phyloP scores from a whole-genome alignment of 2,113 vertebrate species.

The Grammomys dolichurus region DNA sequence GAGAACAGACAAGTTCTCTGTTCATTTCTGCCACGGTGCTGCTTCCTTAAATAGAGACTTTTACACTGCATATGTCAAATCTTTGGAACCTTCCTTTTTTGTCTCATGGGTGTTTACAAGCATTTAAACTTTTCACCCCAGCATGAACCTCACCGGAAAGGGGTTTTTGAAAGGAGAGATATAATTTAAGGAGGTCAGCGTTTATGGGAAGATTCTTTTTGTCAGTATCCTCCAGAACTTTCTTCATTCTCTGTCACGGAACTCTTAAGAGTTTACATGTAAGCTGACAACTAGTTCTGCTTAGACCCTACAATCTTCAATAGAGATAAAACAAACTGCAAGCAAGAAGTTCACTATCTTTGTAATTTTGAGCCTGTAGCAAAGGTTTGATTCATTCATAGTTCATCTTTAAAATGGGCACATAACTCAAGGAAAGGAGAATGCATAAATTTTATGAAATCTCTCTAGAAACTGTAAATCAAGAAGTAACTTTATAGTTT shows the following conservation, averaged over 20 bases:
- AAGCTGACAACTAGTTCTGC: not conserved
- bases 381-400: not conserved
- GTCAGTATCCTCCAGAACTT: not conserved
- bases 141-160: not conserved
- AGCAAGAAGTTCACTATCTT: not conserved
- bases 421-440: not conserved
- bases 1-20: constrained; percentile 15
- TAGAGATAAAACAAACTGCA: not conserved
- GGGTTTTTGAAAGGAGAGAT: not conserved
- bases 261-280: not conserved
- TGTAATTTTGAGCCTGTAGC: not conserved
- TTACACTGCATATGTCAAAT: constrained; percentile 51
- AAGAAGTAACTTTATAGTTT: not conserved
- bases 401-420: not conserved
- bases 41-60: constrained; percentile 72
- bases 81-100: constrained; percentile 45
- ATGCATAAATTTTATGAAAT: not conserved
- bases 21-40: constrained; percentile 64
- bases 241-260: not conserved
- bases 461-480: not conserved
- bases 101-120: constrained; percentile 70
- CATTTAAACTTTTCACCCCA: constrained; percentile 77
- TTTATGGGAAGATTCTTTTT: not conserved
- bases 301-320: not conserved
- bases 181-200: not conserved